These are phyloP conservation scores for Diachasmimorpha longicaudata DNA, from an alignment of 1,140 invertebrate genomes.

Conservation along the genomic window DNA sequence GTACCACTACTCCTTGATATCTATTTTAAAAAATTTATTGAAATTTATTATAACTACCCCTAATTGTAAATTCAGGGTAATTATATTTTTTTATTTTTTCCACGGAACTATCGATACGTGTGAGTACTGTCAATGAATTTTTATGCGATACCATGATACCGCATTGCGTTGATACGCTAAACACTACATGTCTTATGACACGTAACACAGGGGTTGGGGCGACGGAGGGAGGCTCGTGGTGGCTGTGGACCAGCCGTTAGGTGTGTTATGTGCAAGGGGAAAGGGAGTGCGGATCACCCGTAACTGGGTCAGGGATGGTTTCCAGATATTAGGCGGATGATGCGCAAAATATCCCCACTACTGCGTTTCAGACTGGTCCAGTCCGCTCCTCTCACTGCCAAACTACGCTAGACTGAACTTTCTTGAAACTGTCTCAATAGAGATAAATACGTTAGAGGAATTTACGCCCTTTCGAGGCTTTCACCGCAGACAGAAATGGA, in stretches of 20 bases:
- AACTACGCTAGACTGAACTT: neutral
- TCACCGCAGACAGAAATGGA: too few relatives aligned
- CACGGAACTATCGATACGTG: too few relatives aligned
- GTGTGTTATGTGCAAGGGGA: neutral
- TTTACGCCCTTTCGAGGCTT: too few relatives aligned
- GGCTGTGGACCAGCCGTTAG: neutral
- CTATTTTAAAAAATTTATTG: too few relatives aligned
- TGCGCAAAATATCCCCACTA: slow-evolving; percentile 57
- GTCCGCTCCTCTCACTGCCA: neutral
- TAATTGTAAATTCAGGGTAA: too few relatives aligned
- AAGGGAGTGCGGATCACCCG: neutral
- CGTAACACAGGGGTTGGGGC: neutral
- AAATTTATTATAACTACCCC: too few relatives aligned
- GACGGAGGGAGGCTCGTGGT: neutral
- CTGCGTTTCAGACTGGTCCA: neutral
- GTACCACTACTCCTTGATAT: too few relatives aligned
- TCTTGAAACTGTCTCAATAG: neutral
- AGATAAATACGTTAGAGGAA: too few relatives aligned
- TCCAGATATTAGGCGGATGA: slow-evolving; percentile 58
- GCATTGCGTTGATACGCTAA: neutral
- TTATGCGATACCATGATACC: too few relatives aligned
- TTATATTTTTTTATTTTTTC: too few relatives aligned
- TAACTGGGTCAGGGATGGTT: slow-evolving; percentile 56
- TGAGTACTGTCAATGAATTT: too few relatives aligned
- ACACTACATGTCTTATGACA: neutral